Evolutionary conservation across 2,888 invertebrate genomes (phyloP).

Genomic region (Meliscaeva auricollis): DNA sequence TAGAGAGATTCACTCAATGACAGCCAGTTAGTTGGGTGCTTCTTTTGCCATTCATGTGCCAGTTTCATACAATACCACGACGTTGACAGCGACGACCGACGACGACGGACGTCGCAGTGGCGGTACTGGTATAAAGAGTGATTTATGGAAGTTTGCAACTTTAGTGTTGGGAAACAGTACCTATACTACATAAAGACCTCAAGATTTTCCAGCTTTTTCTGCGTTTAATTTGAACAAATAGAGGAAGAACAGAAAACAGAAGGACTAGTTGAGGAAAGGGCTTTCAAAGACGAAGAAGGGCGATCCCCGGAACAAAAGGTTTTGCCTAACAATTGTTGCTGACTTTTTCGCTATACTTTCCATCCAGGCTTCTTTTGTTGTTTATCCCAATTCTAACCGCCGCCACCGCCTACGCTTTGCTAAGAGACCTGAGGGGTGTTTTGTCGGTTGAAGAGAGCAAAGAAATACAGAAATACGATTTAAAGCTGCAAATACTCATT

Average conservation of each 20-base stretch:
- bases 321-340: conserved; percentile 73
- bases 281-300: conserved; percentile 38
- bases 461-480: conserved; percentile 52
- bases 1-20: conserved; percentile 61
- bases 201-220: conserved; percentile 57
- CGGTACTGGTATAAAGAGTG: conserved; percentile 33
- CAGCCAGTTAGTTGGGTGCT: conserved; percentile 54
- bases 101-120: not conserved
- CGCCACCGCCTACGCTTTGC: conserved; percentile 13
- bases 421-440: conserved; percentile 15
- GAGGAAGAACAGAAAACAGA: conserved; percentile 41
- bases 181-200: conserved; percentile 42
- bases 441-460: not conserved
- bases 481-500: conserved; percentile 56
- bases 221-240: conserved; percentile 63
- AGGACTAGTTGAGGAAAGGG: conserved; percentile 22
- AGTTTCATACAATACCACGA: conserved; percentile 55
- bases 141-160: conserved; percentile 72
- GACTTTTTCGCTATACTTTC: conserved; percentile 45
- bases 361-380: conserved; percentile 61
- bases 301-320: conserved; percentile 50
- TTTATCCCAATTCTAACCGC: conserved; percentile 38
- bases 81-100: not conserved
- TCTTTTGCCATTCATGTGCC: conserved; percentile 56
- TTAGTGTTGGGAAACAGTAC: conserved; percentile 55